These are phyloP conservation scores for Protodeltote pygarga DNA, from an alignment of 2,888 invertebrate genomes.

Conservation along the genomic window DNA sequence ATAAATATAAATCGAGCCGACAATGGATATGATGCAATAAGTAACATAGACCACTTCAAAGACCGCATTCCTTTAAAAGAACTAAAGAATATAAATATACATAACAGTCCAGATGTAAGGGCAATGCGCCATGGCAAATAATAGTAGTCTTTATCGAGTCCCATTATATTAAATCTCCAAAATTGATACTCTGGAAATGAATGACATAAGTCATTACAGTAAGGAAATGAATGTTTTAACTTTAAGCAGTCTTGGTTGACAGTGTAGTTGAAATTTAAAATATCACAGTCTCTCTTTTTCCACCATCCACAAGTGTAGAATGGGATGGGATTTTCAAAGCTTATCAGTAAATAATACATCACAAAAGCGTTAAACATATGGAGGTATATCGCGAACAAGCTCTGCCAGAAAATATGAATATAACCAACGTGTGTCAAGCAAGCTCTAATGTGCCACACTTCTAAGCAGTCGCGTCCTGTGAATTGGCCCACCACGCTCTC, in stretches of 20 bases:
- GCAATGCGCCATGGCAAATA: constrained; percentile 70
- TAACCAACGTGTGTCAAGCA: constrained; percentile 74
- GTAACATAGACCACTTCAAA: constrained; percentile 54
- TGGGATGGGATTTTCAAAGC: constrained; percentile 73
- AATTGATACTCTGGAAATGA: constrained; percentile 78
- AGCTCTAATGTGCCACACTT: constrained; percentile 69
- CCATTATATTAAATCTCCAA: constrained; percentile 61
- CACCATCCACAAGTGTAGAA: constrained; percentile 70
- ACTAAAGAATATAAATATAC: constrained; percentile 57
- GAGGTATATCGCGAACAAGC: constrained; percentile 56
- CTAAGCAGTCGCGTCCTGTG: constrained; percentile 71
- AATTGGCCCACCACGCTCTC: constrained; percentile 75
- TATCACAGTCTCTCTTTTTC: constrained; percentile 62
- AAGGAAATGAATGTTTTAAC: constrained; percentile 33
- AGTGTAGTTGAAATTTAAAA: constrained; percentile 64
- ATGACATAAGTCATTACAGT: constrained; percentile 59
- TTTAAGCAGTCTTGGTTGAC: constrained; percentile 71
- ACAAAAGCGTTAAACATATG: constrained; percentile 64
- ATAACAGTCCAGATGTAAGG: constrained; percentile 65
- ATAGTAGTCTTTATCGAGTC: constrained; percentile 26
- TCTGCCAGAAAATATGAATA: constrained; percentile 65
- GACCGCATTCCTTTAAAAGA: constrained; percentile 64
- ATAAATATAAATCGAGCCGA: constrained; percentile 59
- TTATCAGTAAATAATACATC: constrained; percentile 75
- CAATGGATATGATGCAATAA: constrained; percentile 59